These are phyloP conservation scores for Akabosia matsudoensis DNA, from an alignment of 1,140 invertebrate species.

Conservation along the genomic window DNA sequence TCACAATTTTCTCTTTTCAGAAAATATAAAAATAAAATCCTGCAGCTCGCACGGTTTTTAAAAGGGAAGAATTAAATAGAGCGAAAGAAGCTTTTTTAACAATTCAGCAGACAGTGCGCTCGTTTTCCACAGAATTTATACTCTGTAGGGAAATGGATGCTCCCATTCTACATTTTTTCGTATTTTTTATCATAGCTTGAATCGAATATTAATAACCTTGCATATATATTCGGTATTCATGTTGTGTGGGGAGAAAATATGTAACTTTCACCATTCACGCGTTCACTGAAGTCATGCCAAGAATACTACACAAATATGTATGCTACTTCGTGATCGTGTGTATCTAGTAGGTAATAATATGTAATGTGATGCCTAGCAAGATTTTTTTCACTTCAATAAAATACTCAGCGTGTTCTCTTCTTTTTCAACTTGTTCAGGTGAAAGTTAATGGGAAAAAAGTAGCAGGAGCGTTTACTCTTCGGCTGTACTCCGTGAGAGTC, in stretches of 20 bases:
- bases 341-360: no score
- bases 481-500: neutral
- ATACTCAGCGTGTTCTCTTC: no score
- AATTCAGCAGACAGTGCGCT: neutral
- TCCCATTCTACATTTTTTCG: neutral
- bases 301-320: no score
- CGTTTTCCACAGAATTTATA: neutral
- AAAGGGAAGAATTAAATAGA: conserved; percentile 2
- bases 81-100: neutral
- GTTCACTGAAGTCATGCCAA: no score
- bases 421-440: neutral
- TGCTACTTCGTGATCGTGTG: no score
- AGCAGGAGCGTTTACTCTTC: no score
- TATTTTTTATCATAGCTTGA: neutral
- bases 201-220: neutral
- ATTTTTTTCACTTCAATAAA: no score
- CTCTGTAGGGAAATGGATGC: no score
- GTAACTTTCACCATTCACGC: no score
- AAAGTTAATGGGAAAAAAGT: neutral
- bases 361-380: no score
- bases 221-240: neutral
- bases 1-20: neutral
- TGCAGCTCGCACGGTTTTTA: neutral
- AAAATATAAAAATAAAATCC: neutral
- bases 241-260: no score